Conservation (phyloP, 2,797 vertebrate genomes). For the Melanotaenia trifasciata region DNA sequence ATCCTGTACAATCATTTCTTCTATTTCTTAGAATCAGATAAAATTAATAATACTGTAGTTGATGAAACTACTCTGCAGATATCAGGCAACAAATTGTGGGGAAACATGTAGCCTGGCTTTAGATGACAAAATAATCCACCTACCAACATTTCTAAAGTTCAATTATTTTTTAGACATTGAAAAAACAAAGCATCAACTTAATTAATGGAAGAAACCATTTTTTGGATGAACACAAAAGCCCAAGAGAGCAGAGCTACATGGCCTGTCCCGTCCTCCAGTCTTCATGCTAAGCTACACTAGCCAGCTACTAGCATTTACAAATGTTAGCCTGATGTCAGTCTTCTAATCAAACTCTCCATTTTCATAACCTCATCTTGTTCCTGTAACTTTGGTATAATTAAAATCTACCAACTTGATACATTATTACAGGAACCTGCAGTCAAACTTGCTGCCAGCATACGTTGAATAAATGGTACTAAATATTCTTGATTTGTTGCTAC, state of each 20-base stretch:
- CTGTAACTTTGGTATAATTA: neutral
- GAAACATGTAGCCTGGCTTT: neutral
- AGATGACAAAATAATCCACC: neutral
- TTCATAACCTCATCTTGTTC: neutral
- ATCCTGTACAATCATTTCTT: neutral
- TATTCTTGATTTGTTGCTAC: slow-evolving; percentile 58
- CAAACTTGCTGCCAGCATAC: neutral
- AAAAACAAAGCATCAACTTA: neutral
- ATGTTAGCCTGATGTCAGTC: neutral
- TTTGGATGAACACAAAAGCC: neutral
- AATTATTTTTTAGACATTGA: neutral
- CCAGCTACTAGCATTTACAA: neutral
- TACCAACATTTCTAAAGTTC: neutral
- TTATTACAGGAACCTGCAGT: neutral
- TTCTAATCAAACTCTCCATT: neutral
- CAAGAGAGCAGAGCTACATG: neutral
- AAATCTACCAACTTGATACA: neutral
- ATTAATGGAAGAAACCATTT: neutral
- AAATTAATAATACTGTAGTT: neutral
- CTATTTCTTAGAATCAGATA: neutral
- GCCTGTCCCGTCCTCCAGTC: neutral
- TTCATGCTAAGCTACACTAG: neutral
- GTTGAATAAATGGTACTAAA: neutral
- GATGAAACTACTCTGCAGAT: neutral
- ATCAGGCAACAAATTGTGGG: neutral